Percentiles rank a stretch among this genome's conserved stretches.
phyloP scores from a whole-genome alignment of 30 jellyfish, hydroid and myxozoan species.

The Phacellophora camtschatica region DNA sequence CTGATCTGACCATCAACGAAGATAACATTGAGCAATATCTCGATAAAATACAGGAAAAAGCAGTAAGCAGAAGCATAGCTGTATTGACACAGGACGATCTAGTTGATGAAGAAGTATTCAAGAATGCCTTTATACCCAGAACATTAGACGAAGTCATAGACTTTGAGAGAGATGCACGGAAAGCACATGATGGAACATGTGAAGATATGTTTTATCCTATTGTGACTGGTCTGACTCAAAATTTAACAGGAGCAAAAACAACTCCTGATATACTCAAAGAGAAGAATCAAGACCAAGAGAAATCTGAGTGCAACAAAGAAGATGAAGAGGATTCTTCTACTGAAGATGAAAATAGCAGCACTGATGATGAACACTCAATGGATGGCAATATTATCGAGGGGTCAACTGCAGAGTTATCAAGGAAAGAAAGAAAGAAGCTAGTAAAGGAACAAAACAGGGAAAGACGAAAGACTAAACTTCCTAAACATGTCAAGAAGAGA shows the following conservation, averaged over 20 bases:
- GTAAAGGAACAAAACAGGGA: slow-evolving; percentile 97
- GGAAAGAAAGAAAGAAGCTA: slow-evolving; percentile 82
- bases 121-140: slow-evolving; percentile 89
- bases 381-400: no score
- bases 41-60: slow-evolving; percentile 68
- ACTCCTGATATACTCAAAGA: slow-evolving; percentile 63
- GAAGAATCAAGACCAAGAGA: not conserved
- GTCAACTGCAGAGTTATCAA: slow-evolving; percentile 18
- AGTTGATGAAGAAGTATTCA: slow-evolving; percentile 91
- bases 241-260: slow-evolving; percentile 82
- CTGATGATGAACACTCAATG: not conserved
- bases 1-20: slow-evolving; percentile 87
- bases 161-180: slow-evolving; percentile 79
- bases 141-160: slow-evolving; percentile 92
- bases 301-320: not conserved
- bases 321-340: slow-evolving; percentile 12
- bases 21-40: slow-evolving; percentile 76
- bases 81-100: slow-evolving; percentile 60
- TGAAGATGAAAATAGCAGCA: not conserved
- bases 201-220: slow-evolving; percentile 76
- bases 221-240: slow-evolving; percentile 87
- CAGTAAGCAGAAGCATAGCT: slow-evolving; percentile 44
- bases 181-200: slow-evolving; percentile 64
- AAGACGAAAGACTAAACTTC: slow-evolving; percentile 92
- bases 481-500: slow-evolving; percentile 90